Percentiles rank a stretch among this genome's conserved stretches.
These are phyloP conservation scores for Didymodactylos carnosus DNA, from an alignment of 2,888 invertebrate species.

Conservation along the genomic window DNA sequence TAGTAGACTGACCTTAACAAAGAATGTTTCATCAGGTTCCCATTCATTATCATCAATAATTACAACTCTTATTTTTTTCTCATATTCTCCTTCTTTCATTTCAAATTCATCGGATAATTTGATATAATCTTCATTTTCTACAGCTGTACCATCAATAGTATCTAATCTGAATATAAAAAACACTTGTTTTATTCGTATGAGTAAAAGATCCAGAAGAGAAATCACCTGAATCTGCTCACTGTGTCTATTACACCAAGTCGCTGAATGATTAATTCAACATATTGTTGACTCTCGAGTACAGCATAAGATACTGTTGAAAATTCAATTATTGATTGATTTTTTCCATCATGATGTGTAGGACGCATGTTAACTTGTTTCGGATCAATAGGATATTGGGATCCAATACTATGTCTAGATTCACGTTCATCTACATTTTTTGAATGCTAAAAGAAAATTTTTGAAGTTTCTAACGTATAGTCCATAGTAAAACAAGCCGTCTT, in stretches of 20 bases:
- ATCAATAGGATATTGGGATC: too few relatives aligned
- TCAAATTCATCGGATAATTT: slow-evolving; percentile 38
- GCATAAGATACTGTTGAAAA: slow-evolving; percentile 40
- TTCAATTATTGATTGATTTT: slow-evolving; percentile 38
- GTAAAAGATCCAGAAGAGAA: not conserved
- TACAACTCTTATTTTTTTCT: slow-evolving; percentile 37
- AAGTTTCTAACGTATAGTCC: too few relatives aligned
- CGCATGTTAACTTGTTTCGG: too few relatives aligned
- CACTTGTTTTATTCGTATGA: slow-evolving; percentile 5
- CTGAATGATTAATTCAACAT: slow-evolving; percentile 35
- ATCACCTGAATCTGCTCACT: slow-evolving; percentile 36
- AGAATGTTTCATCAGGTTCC: slow-evolving; percentile 46
- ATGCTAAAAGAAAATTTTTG: too few relatives aligned
- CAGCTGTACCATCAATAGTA: slow-evolving; percentile 43
- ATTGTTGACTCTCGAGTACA: slow-evolving; percentile 39
- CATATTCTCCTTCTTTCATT: slow-evolving; percentile 38
- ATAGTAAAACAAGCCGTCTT: too few relatives aligned
- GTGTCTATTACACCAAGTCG: slow-evolving; percentile 37
- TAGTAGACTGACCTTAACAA: slow-evolving; percentile 42
- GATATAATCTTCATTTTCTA: slow-evolving; percentile 40
- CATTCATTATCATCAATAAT: slow-evolving; percentile 43
- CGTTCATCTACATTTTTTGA: too few relatives aligned
- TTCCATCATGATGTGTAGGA: too few relatives aligned
- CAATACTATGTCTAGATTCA: too few relatives aligned
- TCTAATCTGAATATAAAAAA: slow-evolving; percentile 33